Conservation (phyloP, 2,888 invertebrate genomes). For the Athalia cordata region DNA sequence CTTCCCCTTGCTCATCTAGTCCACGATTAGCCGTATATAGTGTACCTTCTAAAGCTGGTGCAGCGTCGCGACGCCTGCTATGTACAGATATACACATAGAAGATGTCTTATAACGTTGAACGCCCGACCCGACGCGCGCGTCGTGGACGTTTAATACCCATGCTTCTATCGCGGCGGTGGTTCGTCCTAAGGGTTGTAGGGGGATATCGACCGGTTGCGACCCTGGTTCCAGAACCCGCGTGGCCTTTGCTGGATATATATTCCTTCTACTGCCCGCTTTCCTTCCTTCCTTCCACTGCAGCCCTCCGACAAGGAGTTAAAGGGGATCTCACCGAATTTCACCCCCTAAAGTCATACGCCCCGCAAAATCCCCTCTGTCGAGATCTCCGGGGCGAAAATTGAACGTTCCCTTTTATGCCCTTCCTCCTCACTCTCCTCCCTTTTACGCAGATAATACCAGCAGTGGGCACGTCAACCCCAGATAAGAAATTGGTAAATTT, state of each 20-base stretch:
- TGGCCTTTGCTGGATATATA: slow-evolving; percentile 32
- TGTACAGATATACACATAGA: not conserved
- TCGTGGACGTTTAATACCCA: too few species aligned
- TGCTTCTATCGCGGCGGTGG: not conserved
- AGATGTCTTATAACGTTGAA: not conserved
- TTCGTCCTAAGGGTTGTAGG: slow-evolving; percentile 33
- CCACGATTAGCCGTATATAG: slow-evolving; percentile 24
- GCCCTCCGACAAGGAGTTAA: slow-evolving; percentile 41
- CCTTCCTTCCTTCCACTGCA: slow-evolving; percentile 41
- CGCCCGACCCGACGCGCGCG: not conserved
- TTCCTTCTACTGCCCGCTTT: slow-evolving; percentile 16
- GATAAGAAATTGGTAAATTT: slow-evolving; percentile 41
- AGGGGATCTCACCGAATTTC: slow-evolving; percentile 43
- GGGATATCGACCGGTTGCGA: slow-evolving; percentile 39
- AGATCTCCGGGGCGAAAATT: slow-evolving; percentile 17
- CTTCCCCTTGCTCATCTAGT: slow-evolving; percentile 1
- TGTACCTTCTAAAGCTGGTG: not conserved
- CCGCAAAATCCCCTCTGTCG: slow-evolving; percentile 31
- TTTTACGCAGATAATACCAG: not conserved
- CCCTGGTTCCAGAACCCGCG: slow-evolving; percentile 42
- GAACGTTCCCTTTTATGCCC: not conserved
- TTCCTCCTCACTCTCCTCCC: not conserved
- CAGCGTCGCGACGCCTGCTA: slow-evolving; percentile 20
- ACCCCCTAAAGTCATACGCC: slow-evolving; percentile 23
- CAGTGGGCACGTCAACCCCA: slow-evolving; percentile 6